These are phyloP conservation scores for Myiotriccus ornatus DNA, from an alignment of 2,797 vertebrate species.

Conservation along the genomic window DNA sequence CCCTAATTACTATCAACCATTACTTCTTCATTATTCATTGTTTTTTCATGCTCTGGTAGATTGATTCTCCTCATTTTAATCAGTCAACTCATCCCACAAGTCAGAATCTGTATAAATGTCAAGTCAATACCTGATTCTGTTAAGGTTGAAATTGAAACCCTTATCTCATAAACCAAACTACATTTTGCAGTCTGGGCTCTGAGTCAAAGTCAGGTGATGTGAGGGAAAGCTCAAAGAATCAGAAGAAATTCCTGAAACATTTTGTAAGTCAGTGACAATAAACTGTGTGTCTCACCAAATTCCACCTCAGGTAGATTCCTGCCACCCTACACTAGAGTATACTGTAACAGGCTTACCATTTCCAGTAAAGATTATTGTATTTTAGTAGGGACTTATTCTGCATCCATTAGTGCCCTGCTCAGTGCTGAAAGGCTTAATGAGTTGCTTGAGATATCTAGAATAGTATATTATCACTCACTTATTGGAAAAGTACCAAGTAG, in stretches of 20 bases:
- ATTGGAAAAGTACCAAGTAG: constrained; percentile 4
- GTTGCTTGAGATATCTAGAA: background rate
- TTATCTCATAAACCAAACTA: constrained; percentile 44
- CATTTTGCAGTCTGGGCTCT: constrained; percentile 33
- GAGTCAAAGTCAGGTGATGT: constrained; percentile 36
- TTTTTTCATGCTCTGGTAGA: background rate
- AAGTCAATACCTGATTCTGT: constrained; percentile 57
- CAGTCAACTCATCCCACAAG: constrained; percentile 58
- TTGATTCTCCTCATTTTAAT: constrained; percentile 45
- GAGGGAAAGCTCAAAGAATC: constrained; percentile 19
- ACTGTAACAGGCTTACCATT: background rate
- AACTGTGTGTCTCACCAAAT: background rate
- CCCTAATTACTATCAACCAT: background rate
- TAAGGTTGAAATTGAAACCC: constrained; percentile 53
- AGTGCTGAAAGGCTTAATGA: constrained; percentile 22
- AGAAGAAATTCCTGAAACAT: constrained; percentile 43
- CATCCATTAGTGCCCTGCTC: background rate
- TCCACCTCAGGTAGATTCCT: background rate
- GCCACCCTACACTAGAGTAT: background rate
- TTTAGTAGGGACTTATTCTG: background rate
- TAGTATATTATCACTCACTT: background rate
- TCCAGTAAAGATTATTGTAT: background rate
- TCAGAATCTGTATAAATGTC: constrained; percentile 62
- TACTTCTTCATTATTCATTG: background rate
- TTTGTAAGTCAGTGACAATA: background rate